These are phyloP conservation scores for Eulimnadia texana DNA, from an alignment of 1,140 invertebrate species.

Conservation along the genomic window DNA sequence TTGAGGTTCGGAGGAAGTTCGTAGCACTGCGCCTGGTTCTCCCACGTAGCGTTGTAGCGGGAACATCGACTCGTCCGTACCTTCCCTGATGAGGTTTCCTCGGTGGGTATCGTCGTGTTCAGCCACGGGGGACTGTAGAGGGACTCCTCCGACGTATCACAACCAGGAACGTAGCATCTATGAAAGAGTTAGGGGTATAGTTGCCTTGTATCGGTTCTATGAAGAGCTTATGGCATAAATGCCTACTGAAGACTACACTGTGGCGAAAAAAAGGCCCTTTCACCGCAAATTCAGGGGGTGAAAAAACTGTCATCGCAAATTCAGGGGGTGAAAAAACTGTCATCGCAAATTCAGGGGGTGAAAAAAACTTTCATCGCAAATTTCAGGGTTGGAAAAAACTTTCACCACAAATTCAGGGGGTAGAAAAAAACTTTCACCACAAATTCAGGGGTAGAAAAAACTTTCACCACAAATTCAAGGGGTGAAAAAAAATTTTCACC, in stretches of 20 bases:
- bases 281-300: no score
- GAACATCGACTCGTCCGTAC: background rate
- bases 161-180: conserved; percentile 7
- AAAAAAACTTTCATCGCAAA: no score
- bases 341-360: no score
- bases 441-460: no score
- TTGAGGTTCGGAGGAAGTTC: background rate
- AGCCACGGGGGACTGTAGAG: background rate
- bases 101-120: background rate
- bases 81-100: background rate
- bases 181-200: background rate
- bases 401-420: no score
- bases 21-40: background rate
- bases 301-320: no score
- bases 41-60: background rate
- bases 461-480: no score
- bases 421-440: no score
- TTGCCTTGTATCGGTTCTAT: background rate
- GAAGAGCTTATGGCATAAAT: background rate
- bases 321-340: no score
- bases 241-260: background rate
- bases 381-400: no score
- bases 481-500: no score
- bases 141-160: background rate
- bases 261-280: no score